A percentile compares a stretch with the other conserved stretches of the same genome.
phyloP scores from a whole-genome alignment of 2,113 vertebrate species.

The Xerus inauris region DNA sequence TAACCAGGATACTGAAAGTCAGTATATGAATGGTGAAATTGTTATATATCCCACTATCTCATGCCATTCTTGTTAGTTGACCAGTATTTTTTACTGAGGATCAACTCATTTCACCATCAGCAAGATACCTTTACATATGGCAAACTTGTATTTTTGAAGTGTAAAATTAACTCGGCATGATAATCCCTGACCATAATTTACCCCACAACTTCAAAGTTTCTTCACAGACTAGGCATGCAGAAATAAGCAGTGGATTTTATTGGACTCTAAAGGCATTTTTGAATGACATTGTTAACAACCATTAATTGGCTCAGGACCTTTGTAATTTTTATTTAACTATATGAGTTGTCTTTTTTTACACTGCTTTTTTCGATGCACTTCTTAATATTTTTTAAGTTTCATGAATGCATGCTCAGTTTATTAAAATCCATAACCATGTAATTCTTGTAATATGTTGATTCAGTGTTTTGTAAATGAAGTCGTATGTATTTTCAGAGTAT shows the following conservation, averaged over 20 bases:
- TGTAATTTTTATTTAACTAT: constrained; percentile 81
- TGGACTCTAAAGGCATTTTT: constrained; percentile 76
- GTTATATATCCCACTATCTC: constrained; percentile 58
- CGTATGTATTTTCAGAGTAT: constrained; percentile 94
- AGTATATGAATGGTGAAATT: constrained; percentile 74
- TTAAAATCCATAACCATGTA: constrained; percentile 79
- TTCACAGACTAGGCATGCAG: constrained; percentile 69
- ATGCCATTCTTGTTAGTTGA: constrained; percentile 70
- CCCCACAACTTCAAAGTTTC: constrained; percentile 65
- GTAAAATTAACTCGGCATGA: constrained; percentile 71
- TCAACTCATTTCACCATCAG: constrained; percentile 67
- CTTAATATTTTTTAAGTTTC: constrained; percentile 82
- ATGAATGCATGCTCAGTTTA: constrained; percentile 77
- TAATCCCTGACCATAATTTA: constrained; percentile 61
- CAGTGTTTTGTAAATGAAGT: constrained; percentile 88
- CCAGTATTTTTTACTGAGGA: constrained; percentile 75
- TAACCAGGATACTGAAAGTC: constrained; percentile 80
- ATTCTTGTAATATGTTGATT: constrained; percentile 81
- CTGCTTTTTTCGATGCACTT: constrained; percentile 80
- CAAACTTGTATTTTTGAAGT: constrained; percentile 67
- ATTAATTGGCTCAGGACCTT: constrained; percentile 81
- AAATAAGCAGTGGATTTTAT: constrained; percentile 74
- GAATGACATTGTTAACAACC: constrained; percentile 71
- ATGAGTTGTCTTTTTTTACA: constrained; percentile 83
- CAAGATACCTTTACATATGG: constrained; percentile 62